Base-by-base conservation (phyloP, 2,113 vertebrate genomes). In the Ophthalmolycus amberensis region DNA sequence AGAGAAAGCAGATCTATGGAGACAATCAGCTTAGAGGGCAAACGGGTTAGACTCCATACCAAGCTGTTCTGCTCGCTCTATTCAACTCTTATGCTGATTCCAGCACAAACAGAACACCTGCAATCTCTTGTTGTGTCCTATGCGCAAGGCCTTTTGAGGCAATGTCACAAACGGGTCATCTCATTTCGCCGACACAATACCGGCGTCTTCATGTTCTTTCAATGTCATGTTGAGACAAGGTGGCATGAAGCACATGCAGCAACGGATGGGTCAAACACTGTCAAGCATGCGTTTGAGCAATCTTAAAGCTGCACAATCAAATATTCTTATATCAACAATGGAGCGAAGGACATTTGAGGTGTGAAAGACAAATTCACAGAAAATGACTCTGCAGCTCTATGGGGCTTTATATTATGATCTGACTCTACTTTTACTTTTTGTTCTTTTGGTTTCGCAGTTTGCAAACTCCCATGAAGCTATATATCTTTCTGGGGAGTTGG, bases 11-110 rank as follows among this genome's bases (percentile, higher is more conserved):
- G 82, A 94, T 94, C 94, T 91, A 95, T 93, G 90, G 46, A 88
- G 88, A 91, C 93, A 93, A 93, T 94, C 88, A 90, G 80, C 84
- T 83, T 89, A 90, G 91, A 92, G 91, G 93, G 94, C 88, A 86
- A 82, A 82, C 67, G 3, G 80, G 91, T 86, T 84, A 66, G 80
- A 77, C 80, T 80, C 37, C 71, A 85, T 15, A 77, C 80, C 18
- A 71, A 83, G 75, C 58, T 46, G 80, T 60, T 87, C 77, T 38
- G 52, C 79, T 82, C 73, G 44, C 10, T 75, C 86, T 86, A 87
- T 87, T 90, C 74, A 79, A 83, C 74, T 75, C 66, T 73, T 86
- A 85, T 89, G 91, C 89, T 90, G 91, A 94, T 88, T 89, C 75
- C n/a, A 77, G 89, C 89, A 87, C 83, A 78, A 90, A 67, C 65